Evolutionary conservation across 2,888 invertebrate species (phyloP).

Genomic region (Nomada hirtipes): DNA sequence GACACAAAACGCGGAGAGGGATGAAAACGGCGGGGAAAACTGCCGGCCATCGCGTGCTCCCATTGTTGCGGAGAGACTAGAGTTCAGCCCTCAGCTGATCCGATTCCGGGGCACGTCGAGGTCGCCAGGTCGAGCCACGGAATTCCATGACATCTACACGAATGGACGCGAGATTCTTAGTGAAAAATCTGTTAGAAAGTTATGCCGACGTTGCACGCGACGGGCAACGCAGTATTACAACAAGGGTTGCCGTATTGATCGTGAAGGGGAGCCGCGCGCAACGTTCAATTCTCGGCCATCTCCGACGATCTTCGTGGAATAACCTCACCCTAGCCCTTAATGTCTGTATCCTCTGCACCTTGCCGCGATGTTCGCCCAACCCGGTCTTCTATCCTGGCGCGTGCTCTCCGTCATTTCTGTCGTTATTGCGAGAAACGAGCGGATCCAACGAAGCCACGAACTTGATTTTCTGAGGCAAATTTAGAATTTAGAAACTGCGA

Average conservation of each 20-base stretch:
- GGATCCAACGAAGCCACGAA: constrained; percentile 7
- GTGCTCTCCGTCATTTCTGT: constrained; percentile 34
- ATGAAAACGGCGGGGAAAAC: constrained; percentile 2
- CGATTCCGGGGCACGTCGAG: constrained; percentile 2
- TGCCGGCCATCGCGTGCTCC: background rate
- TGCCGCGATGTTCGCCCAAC: constrained; percentile 57
- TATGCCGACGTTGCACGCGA: constrained; percentile 74
- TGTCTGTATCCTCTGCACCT: constrained; percentile 75
- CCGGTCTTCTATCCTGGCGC: constrained; percentile 31
- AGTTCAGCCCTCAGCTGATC: background rate
- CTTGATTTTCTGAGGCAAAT: background rate
- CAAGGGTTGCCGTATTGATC: constrained; percentile 81
- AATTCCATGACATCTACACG: constrained; percentile 2
- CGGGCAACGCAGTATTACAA: constrained; percentile 78
- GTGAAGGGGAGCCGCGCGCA: constrained; percentile 81
- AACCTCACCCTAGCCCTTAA: constrained; percentile 79
- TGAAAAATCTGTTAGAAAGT: constrained; percentile 67
- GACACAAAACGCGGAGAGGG: constrained; percentile 17
- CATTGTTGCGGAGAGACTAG: background rate
- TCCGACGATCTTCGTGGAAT: constrained; percentile 82
- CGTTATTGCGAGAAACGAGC: constrained; percentile 28
- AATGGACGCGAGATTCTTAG: background rate
- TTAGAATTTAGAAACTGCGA: background rate
- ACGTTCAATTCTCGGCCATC: constrained; percentile 79
- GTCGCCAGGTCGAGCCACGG: background rate